Base-by-base conservation (phyloP, 64 coral and sea anemone species). In the Acropora tenuis region DNA sequence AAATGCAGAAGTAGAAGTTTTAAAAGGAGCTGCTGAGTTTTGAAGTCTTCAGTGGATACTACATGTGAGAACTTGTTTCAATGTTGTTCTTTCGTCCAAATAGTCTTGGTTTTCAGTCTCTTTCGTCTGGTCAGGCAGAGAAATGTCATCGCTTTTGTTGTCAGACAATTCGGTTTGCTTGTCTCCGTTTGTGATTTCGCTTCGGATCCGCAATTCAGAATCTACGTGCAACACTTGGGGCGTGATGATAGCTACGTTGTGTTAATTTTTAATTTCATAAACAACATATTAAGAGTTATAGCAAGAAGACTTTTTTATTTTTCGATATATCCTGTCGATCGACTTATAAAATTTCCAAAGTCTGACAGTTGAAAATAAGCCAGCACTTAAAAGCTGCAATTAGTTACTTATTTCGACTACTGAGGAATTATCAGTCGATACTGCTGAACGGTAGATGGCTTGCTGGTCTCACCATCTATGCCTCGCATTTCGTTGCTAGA, bases 201-300 rank as follows among this genome's bases (percentile, higher is more conserved):
- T 71, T 3, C 30, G 30, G 30, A 30, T 30, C 52, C 52, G 52
- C 68, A 40, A 71, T 30, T 30, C 30, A 71, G 18, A 71, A 71
- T 71, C 13, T 40, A 5, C 0, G 68, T 19, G 68, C 6, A 61
- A n/a, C 52, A 8, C 61, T 81, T 43, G 11, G 48, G 79, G 19
- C 50, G 52, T 19, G 52, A 6, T n/a, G 41, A 12, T 57, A 81
- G 50, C 79, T 59, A 57, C 43, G 48, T 81, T 0, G 19, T 43
- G 78, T 43, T 60, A 61, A 61, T 81, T 81, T 81, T 81, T 58
- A 81, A 58, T 60, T 81, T 59, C 61, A 17, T 81, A 81, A 81
- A 61, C 79, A 41, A 60, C 1, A 78, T 60, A 2, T 60, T 81
- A 15, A 50, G 5, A 81, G 49, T n/a, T 57, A 58, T 80, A 3